Percentiles rank a stretch among this genome's conserved stretches.
Conservation (phyloP, 2,888 invertebrate species). For the Odontothrips loti region DNA sequence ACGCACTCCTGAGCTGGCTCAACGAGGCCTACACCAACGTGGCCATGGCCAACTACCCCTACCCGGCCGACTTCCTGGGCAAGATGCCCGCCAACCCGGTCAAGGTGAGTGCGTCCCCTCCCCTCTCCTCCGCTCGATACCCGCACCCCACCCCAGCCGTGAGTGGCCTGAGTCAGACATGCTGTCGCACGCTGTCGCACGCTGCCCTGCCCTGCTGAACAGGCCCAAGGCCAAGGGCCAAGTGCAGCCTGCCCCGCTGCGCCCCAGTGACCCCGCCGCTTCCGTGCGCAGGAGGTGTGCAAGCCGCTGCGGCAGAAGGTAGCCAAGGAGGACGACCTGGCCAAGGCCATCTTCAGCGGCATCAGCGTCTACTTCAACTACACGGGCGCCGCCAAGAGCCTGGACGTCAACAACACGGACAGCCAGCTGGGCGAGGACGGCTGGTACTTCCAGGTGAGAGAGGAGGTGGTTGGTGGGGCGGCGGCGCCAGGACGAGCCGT, state of each 20-base stretch:
- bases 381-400: conserved; percentile 66
- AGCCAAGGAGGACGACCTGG: conserved; percentile 51
- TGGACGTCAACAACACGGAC: conserved; percentile 57
- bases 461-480: too few relatives aligned
- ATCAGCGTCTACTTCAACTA: conserved; percentile 77
- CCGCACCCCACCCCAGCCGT: background rate
- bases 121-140: background rate
- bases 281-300: conserved; percentile 51
- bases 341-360: conserved; percentile 62
- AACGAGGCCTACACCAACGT: conserved; percentile 68
- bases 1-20: conserved; percentile 64
- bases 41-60: conserved; percentile 96
- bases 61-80: conserved; percentile 73
- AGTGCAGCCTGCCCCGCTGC: conserved; percentile 10
- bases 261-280: conserved; percentile 28
- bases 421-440: conserved; percentile 60
- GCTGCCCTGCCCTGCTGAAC: too few relatives aligned
- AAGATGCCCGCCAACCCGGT: conserved; percentile 84
- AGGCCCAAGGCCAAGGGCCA: background rate
- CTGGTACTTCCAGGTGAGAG: conserved; percentile 76
- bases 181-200: background rate
- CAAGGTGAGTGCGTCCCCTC: conserved; percentile 45
- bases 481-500: background rate
- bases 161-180: background rate
- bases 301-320: conserved; percentile 47